phyloP scores from a whole-genome alignment of 1,140 invertebrate genomes.

The Calephelis virginiensis region DNA sequence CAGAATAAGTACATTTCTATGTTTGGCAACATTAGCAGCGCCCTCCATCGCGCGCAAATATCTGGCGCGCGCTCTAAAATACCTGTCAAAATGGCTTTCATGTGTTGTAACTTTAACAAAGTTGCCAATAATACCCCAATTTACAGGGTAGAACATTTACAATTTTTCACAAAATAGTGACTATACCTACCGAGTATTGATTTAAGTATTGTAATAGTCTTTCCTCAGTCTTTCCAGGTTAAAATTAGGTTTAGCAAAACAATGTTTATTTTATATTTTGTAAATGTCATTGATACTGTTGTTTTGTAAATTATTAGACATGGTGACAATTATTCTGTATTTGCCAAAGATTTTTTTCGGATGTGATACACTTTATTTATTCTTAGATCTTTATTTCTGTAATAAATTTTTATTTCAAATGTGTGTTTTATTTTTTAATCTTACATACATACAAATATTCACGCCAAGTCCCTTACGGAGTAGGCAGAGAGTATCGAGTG shows the following conservation, averaged over 20 bases:
- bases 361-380: constrained; percentile 69
- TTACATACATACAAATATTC: background rate
- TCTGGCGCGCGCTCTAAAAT: too few relatives aligned
- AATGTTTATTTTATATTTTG: constrained; percentile 1
- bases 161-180: background rate
- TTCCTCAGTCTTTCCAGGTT: background rate
- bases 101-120: too few relatives aligned
- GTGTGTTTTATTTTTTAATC: background rate
- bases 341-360: constrained; percentile 72
- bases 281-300: constrained; percentile 15
- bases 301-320: constrained; percentile 33
- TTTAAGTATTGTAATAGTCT: background rate
- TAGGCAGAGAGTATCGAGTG: too few relatives aligned
- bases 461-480: too few relatives aligned
- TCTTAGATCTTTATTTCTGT: constrained; percentile 60
- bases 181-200: background rate
- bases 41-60: too few relatives aligned
- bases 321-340: constrained; percentile 50
- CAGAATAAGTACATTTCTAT: too few relatives aligned
- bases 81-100: too few relatives aligned
- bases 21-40: too few relatives aligned
- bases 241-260: background rate
- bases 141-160: too few relatives aligned
- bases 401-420: constrained; percentile 49
- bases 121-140: too few relatives aligned